Base-by-base conservation (phyloP, 2,113 vertebrate species). In the western clawed frog (Xenopus tropicalis) region DNA sequence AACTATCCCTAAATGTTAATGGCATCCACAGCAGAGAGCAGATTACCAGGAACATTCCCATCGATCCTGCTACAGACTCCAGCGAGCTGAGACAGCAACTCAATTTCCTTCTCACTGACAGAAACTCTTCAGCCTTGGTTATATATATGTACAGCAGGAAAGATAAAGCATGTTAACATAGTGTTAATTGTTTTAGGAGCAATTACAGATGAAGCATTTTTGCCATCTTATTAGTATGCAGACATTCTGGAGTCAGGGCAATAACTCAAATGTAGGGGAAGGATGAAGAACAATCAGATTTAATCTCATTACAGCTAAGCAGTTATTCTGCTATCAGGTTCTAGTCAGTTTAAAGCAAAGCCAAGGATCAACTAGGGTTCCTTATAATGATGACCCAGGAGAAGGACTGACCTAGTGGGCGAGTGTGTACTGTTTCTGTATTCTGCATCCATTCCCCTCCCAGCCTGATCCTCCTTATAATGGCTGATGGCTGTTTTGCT, bases 161-260 rank as follows among this genome's bases (percentile, higher is more conserved):
- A 71, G 44, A 20, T 37, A 52, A 7, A 66, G 65, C 21, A 66
- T 21, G 66, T 16, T 56, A 23, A 58, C 62, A 22, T 66, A 54
- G 59, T 29, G 57, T 67, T 66, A 67, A 67, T 67, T 52, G 43
- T 42, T 68, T 52, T 62, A 11, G 42, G 42, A 68, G 25, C n/a
- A 62, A 61, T 68, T 19, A 75, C 22, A 29, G 19, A 20, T 54
- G 23, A 67, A 62, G 72, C 43, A 23, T 43, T 54, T 25, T 25
- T 42, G 54, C 46, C 72, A 67, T 74, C 23, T 61, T 46, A 59
- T 61, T 61, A 61, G 37, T 74, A 21, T 51, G 69, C 72, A 75
- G 72, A 75, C 72, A 61, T 62, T n/a, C 72, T 54, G 72, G 72
- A 75, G 72, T 52, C 72, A 21, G 22, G 11, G n/a, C 12, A 59